Evolutionary conservation across 2,797 vertebrate species (phyloP), one percentile per base, ranked within the genome.

Genomic region (Poeciliopsis presidionis): DNA sequence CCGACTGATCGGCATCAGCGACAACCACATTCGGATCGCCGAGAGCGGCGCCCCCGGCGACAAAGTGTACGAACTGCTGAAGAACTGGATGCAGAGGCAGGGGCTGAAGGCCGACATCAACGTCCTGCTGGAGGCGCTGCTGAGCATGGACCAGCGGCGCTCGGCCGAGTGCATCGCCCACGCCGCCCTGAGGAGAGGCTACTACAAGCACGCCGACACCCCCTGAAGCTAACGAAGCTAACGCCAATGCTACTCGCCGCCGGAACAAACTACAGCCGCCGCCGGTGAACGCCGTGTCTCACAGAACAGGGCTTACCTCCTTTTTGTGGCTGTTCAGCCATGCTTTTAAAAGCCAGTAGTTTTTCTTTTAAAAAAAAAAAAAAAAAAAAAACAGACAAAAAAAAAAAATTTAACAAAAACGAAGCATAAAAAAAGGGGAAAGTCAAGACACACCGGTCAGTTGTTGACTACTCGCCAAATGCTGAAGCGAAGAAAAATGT

Each of bases 31-130:
- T 43, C 94, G 93, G 20, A 93, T 93, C 0, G 95, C 95, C 0
- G 95, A 96, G 86, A 92, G 77, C 11, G 90, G 91, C 36, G 18
- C 90, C 51, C 33, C 92, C 0, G 63, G 67, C 0, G 96, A 96
- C 92, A 96, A 96, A 74, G 96, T 96, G 70, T 96, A 96, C 33
- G 95, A 96, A 57, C 95, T 96, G 83, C 93, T 96, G 78, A 95
- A 94, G 82, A 94, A 88, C 86, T 96, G 96, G 96, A 96, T 96
- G 95, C 96, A 96, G 90, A 88, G 90, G 43, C 93, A 95, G 84
- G 96, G 96, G 22, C 94, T 95, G 0, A 94, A 95, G 25, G 96
- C 96, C 0, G 94, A 96, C 92, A 96, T 96, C 90, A 96, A 96
- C 82, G 81, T 91, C 81, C 93, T 96, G 86, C 72, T 96, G 5